phyloP scores from a whole-genome alignment of 2,113 vertebrate species.

The Probosciger aterrimus region DNA sequence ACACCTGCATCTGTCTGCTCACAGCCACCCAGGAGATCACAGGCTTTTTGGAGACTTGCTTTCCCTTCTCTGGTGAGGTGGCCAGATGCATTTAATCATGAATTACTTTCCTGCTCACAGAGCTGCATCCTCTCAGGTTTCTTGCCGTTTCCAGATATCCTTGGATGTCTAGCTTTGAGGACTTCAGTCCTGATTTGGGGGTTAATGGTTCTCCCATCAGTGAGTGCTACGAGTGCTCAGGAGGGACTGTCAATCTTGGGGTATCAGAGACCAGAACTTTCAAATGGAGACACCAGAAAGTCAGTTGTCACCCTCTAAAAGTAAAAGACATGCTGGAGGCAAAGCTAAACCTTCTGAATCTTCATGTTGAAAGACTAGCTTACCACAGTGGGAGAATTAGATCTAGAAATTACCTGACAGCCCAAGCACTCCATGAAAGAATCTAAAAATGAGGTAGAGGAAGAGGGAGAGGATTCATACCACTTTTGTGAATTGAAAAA shows the following conservation, averaged over 20 bases:
- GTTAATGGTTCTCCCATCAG: background rate
- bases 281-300: background rate
- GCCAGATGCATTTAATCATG: accelerated
- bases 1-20: no score
- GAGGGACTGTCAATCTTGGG: background rate
- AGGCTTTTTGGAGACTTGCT: background rate
- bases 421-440: background rate
- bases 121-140: background rate
- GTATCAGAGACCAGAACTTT: background rate
- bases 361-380: background rate
- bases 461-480: background rate
- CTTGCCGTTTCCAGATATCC: background rate
- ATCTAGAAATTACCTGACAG: background rate
- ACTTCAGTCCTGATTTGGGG: background rate
- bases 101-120: background rate
- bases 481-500: background rate
- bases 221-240: background rate
- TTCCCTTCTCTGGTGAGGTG: background rate
- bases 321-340: background rate
- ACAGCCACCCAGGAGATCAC: background rate
- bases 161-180: background rate
- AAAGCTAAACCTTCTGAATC: background rate
- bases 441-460: background rate
- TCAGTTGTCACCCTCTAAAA: background rate
- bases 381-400: background rate